Percentiles rank a stretch among this genome's conserved stretches.
Evolutionary conservation across 2,113 vertebrate species (phyloP).

Genomic region (Zapus hudsonius): DNA sequence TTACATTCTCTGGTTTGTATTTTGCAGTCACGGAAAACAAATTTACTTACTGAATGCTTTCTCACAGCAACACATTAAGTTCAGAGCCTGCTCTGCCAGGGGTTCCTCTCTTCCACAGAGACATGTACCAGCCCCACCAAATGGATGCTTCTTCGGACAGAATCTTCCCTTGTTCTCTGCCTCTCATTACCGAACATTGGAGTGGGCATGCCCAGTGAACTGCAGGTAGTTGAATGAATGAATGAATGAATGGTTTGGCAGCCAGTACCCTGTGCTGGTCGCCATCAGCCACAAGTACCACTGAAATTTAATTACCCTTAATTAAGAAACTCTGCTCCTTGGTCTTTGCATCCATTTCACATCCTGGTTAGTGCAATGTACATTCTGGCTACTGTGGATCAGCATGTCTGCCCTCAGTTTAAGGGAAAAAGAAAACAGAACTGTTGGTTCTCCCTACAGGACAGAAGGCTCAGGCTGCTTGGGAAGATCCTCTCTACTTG

Average conservation of each 20-base stretch:
- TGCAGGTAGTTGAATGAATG: neutral
- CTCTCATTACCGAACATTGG: rapidly evolving
- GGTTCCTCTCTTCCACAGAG: neutral
- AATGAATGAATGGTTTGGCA: neutral
- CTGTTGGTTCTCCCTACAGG: rapidly evolving
- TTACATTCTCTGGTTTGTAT: neutral
- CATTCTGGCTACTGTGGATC: neutral
- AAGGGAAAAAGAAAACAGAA: rapidly evolving
- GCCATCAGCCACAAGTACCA: neutral
- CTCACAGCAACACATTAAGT: rapidly evolving
- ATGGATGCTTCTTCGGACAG: neutral
- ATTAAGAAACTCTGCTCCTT: neutral
- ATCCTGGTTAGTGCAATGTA: rapidly evolving
- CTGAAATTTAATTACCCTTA: neutral
- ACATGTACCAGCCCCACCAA: neutral
- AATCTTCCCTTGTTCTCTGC: neutral
- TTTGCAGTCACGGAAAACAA: neutral
- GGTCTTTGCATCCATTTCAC: rapidly evolving
- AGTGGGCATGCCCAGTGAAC: rapidly evolving
- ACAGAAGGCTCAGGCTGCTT: rapidly evolving
- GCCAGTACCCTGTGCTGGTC: rapidly evolving
- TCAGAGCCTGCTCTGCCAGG: rapidly evolving
- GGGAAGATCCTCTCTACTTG: neutral
- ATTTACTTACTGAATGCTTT: neutral
- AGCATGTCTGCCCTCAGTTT: rapidly evolving